Evolutionary conservation across 2,888 invertebrate genomes (phyloP), one percentile per base, ranked within the genome.

Genomic region (Miltochrista miniata): DNA sequence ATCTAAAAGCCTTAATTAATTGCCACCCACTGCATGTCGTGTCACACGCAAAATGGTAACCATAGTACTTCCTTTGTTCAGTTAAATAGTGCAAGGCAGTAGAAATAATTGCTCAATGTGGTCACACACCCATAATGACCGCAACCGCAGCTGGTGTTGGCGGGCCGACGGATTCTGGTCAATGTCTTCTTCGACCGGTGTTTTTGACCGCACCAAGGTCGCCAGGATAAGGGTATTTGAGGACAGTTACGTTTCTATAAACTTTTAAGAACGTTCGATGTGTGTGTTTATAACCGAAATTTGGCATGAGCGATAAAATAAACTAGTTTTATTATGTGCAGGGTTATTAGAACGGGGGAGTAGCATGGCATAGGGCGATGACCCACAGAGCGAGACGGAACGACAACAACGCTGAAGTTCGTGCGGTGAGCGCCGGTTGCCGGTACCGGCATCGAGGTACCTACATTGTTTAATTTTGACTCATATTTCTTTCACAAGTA

Each of bases 321-420:
- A 72, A 69, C 72, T 68, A 76, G 69, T 75, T 78, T 77, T 82
- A 37, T 18, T 30, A 83, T 78, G 74, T 70, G 79, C 76, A 78
- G 88, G 85, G 85, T 87, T 89, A 87, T 86, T 87, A 85, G 85
- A 85, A 83, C 82, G 83, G 82, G 85, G 86, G 87, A 87, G 82
- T 74, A 71, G 81, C 76, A 81, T 76, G 75, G 71, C 76, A 76
- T 70, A 76, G 89, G 89, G 79, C 90, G 83, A 87, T 90, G 91
- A 90, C 90, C 91, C 67, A 76, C 63, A 85, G 90, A 86, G 86
- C 71, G 90, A 87, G 91, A 90, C 78, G 64, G 90, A 89, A 70
- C 79, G 85, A 91, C 90, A 91, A 91, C 90, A 91, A 89, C 78
- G 65, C 77, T 89, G 90, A 90, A 90, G 89, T 90, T 90, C 80